Conservation (phyloP, 2,888 invertebrate genomes). For the Drosophila sordidapex region DNA sequence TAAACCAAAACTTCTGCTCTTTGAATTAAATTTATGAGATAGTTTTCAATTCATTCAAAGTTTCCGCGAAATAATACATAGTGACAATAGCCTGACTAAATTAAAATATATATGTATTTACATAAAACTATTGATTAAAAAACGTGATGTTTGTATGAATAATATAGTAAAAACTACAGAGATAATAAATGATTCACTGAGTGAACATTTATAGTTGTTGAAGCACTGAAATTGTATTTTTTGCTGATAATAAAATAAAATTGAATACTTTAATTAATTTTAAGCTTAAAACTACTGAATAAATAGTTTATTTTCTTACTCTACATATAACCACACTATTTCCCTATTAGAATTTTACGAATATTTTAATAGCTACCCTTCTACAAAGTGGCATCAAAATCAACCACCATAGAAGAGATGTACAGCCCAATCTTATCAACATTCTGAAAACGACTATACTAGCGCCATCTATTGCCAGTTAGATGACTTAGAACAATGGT, state of each 20-base stretch:
- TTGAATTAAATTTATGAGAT: neutral
- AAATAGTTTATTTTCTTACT: neutral
- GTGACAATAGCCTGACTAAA: neutral
- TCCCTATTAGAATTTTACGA: neutral
- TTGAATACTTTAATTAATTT: neutral
- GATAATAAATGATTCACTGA: too few species aligned
- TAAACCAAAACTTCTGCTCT: neutral
- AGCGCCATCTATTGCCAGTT: conserved; percentile 71
- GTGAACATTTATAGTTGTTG: neutral
- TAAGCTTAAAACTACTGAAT: too few species aligned
- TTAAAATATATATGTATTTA: too few species aligned
- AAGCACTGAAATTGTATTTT: neutral
- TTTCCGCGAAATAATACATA: neutral
- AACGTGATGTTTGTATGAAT: neutral
- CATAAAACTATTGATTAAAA: neutral
- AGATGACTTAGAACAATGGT: conserved; percentile 43
- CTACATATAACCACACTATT: neutral
- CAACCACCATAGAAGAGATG: conserved; percentile 15
- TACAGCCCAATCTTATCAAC: conserved; percentile 12
- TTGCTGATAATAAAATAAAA: neutral
- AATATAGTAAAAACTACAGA: neutral
- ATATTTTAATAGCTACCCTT: neutral
- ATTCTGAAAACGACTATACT: neutral
- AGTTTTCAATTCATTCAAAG: neutral
- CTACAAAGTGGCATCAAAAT: neutral